Evolutionary conservation across 2,888 invertebrate genomes (phyloP).

Genomic region (Meganola albula): DNA sequence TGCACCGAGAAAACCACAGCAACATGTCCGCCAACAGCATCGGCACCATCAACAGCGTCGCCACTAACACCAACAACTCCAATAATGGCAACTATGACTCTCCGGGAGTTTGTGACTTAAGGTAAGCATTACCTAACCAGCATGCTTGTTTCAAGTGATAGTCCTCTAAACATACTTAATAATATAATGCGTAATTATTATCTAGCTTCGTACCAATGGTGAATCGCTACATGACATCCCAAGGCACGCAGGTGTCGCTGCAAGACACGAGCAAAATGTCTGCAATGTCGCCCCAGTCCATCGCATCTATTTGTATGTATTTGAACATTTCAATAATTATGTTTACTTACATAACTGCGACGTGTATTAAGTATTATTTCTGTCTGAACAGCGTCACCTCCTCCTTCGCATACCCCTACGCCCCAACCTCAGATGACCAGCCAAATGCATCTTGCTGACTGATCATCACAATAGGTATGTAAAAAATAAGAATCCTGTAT

Average conservation of each 20-base stretch:
- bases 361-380: not conserved
- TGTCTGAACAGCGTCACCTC: constrained; percentile 56
- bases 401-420: constrained; percentile 72
- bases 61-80: constrained; percentile 61
- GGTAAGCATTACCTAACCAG: constrained; percentile 33
- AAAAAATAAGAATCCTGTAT: no score
- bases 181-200: constrained; percentile 8
- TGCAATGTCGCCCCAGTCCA: constrained; percentile 73
- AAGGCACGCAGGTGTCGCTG: constrained; percentile 74
- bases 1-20: constrained; percentile 81
- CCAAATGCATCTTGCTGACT: constrained; percentile 67
- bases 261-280: constrained; percentile 71
- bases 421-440: constrained; percentile 69
- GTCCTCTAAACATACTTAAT: not conserved
- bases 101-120: constrained; percentile 72
- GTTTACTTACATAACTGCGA: not conserved
- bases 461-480: constrained; percentile 54
- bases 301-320: constrained; percentile 71
- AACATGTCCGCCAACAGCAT: constrained; percentile 75
- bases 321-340: not conserved
- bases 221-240: constrained; percentile 75
- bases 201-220: constrained; percentile 73
- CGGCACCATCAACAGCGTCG: constrained; percentile 68
- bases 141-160: not conserved
- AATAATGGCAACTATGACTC: constrained; percentile 63